A percentile compares a stretch with the other conserved stretches of the same genome.
These are phyloP conservation scores for Drosophila sturtevanti DNA, from an alignment of 1,140 invertebrate species.

Conservation along the genomic window DNA sequence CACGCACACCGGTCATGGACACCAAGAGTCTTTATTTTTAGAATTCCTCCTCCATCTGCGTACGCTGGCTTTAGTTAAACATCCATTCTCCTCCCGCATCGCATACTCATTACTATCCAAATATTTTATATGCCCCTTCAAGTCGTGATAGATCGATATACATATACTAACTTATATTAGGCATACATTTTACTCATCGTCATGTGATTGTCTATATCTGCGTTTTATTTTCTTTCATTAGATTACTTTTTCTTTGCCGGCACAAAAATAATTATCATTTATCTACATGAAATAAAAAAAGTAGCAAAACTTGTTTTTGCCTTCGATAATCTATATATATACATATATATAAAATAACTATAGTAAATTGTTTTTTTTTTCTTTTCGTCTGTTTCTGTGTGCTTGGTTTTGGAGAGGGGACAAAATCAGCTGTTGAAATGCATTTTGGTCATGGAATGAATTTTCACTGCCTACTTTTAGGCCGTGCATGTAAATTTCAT, in stretches of 20 bases:
- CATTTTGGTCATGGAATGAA: background rate
- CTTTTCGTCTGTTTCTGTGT: no score
- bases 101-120: slow-evolving; percentile 23
- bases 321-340: background rate
- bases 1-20: slow-evolving; percentile 37
- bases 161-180: slow-evolving; percentile 12
- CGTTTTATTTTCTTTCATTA: background rate
- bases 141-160: slow-evolving; percentile 63
- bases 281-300: slow-evolving; percentile 12
- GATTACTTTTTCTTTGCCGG: background rate
- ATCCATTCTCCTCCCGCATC: background rate
- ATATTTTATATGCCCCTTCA: slow-evolving; percentile 7
- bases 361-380: slow-evolving; percentile 25
- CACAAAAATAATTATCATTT: slow-evolving; percentile 15
- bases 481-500: slow-evolving; percentile 24
- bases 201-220: slow-evolving; percentile 44
- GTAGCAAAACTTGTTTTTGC: slow-evolving; percentile 28
- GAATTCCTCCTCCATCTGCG: slow-evolving; percentile 29
- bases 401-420: background rate
- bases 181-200: slow-evolving; percentile 14
- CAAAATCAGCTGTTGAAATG: slow-evolving; percentile 15
- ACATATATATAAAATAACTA: background rate
- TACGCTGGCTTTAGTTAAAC: background rate
- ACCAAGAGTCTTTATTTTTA: slow-evolving; percentile 58
- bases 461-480: slow-evolving; percentile 53